phyloP scores from a whole-genome alignment of 2,113 vertebrate genomes.

The Trogon surrucura region DNA sequence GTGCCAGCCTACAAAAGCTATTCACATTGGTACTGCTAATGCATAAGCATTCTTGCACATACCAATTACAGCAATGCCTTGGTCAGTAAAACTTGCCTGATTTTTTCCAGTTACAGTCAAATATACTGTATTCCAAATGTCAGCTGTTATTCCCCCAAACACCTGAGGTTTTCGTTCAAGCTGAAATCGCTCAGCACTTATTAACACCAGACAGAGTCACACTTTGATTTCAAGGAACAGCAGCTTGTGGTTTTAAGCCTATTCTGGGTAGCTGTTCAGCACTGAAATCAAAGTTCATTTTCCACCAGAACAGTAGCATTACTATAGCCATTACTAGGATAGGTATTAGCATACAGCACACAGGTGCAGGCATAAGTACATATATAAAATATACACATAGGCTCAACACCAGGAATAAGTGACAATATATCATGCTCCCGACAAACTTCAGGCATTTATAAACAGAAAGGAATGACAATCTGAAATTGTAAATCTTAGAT shows the following conservation, averaged over 20 bases:
- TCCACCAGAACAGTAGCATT: rapidly evolving
- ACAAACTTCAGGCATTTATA: background rate
- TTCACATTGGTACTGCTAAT: background rate
- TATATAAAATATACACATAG: background rate
- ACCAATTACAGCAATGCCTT: background rate
- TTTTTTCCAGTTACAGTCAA: background rate
- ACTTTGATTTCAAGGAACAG: background rate
- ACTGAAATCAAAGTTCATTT: background rate
- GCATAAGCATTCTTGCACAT: rapidly evolving
- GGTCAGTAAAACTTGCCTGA: background rate
- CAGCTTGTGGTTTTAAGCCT: background rate
- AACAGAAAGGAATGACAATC: background rate
- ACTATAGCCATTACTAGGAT: background rate
- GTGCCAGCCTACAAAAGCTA: background rate
- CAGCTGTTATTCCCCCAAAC: background rate
- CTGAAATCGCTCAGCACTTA: background rate
- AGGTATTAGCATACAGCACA: background rate
- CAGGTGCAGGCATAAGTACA: background rate
- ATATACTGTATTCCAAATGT: background rate
- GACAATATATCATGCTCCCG: background rate
- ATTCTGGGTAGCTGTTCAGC: background rate
- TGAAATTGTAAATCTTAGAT: background rate
- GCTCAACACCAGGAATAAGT: background rate
- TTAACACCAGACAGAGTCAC: background rate
- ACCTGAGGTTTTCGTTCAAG: background rate